Evolutionary conservation across 2,888 invertebrate genomes (phyloP), one percentile per base, ranked within the genome.

Genomic region (Thera obeliscata): DNA sequence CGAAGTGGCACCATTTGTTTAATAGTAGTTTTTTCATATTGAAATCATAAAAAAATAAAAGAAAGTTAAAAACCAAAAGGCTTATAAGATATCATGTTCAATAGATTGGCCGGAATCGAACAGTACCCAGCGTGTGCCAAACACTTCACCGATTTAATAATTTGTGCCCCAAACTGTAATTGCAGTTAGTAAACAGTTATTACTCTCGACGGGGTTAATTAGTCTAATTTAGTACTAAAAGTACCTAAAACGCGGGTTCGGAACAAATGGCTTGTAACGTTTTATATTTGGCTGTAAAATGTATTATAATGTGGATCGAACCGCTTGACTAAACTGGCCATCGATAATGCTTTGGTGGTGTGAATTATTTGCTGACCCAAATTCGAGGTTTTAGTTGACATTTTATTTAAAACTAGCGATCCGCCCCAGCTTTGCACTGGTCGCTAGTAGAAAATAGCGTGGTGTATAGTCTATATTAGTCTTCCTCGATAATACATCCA

Each of bases 151-250:
- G 67, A 78, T 77, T 79, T 73, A 79, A 82, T 81, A 76, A 78
- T 78, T 78, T 73, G 74, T 71, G 73, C 71, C 73, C 68, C 78
- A 76, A 74, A 73, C 75, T 81, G 74, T 79, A 77, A 80, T 81
- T 76, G 74, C 74, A 78, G 79, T 81, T 81, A 61, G 84, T 81
- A 83, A 82, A 85, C 82, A 84, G 80, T 82, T 80, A 84, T 83
- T 82, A 80, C 80, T 79, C 82, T 77, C 81, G 62, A 74, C 68
- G 76, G 80, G 79, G 79, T 77, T 80, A 82, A 85, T 85, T 84
- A 83, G 71, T 66, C 77, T 80, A 80, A 84, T 84, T 82, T 84
- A 82, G 73, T 78, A 80, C 74, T 76, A 77, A 78, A 76, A 55
- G 64, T 64, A 57, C 41, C 54, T 48, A 68, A 55, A 64, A 61